Evolutionary conservation across 2,888 invertebrate species (phyloP).

Genomic region (Phaonia tiefii): DNA sequence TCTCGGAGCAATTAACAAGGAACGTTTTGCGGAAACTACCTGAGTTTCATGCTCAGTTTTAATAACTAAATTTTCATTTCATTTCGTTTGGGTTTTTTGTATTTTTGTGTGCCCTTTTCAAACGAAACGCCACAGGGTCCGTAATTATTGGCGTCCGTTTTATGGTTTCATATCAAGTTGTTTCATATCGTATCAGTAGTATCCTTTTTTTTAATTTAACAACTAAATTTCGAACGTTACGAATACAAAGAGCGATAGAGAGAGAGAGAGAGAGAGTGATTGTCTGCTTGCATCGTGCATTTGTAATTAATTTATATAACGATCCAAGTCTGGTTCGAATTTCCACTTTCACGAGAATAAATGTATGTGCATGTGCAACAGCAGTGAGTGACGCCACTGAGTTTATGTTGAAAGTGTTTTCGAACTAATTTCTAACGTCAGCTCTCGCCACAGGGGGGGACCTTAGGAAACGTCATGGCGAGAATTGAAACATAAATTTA

Average conservation of each 20-base stretch:
- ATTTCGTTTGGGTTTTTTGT: conserved; percentile 6
- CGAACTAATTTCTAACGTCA: conserved; percentile 76
- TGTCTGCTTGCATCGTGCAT: conserved; percentile 48
- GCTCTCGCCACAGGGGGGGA: conserved; percentile 73
- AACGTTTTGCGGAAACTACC: conserved; percentile 36
- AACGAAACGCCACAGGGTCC: conserved; percentile 53
- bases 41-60: conserved; percentile 21
- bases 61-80: conserved; percentile 39
- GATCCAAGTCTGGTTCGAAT: conserved; percentile 44
- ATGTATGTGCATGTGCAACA: not conserved
- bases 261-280: no score
- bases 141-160: conserved; percentile 65
- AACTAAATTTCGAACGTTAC: conserved; percentile 57
- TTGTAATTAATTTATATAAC: conserved; percentile 61
- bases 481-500: conserved; percentile 40
- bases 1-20: conserved; percentile 35
- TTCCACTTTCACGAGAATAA: conserved; percentile 48
- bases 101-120: conserved; percentile 44
- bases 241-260: not conserved
- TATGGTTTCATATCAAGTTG: conserved; percentile 45
- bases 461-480: conserved; percentile 68
- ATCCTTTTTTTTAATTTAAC: conserved; percentile 57
- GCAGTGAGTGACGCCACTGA: conserved; percentile 60
- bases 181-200: conserved; percentile 32
- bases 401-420: conserved; percentile 75